phyloP scores from a whole-genome alignment of 2,888 invertebrate species.

The Elysia crispata region DNA sequence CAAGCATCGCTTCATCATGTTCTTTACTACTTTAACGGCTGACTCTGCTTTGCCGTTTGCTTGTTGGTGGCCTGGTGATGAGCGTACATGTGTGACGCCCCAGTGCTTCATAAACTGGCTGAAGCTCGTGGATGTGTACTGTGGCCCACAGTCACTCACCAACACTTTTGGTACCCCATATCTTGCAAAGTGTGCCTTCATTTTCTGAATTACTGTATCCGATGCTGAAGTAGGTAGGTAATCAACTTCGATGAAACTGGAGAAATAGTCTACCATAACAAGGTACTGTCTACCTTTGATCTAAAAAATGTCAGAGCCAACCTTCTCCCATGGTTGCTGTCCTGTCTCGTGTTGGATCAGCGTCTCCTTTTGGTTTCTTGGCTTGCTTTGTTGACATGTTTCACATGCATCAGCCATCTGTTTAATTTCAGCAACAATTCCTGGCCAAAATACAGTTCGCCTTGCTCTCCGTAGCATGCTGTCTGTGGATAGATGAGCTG shows the following conservation, averaged over 20 bases:
- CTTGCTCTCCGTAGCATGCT: slow-evolving; percentile 47
- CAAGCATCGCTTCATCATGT: not conserved
- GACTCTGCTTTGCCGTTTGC: slow-evolving; percentile 37
- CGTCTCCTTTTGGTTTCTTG: not conserved
- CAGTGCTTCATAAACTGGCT: slow-evolving; percentile 13
- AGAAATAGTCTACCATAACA: not conserved
- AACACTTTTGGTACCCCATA: slow-evolving; percentile 50
- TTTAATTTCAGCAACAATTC: slow-evolving; percentile 15
- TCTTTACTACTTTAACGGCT: slow-evolving; percentile 39
- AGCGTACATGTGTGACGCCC: slow-evolving; percentile 35
- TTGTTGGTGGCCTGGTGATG: slow-evolving; percentile 29
- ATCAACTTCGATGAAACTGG: slow-evolving; percentile 49
- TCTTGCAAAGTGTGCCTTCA: slow-evolving; percentile 51
- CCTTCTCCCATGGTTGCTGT: not conserved
- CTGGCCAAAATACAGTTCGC: slow-evolving; percentile 23
- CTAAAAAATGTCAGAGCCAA: not conserved
- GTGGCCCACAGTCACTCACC: slow-evolving; percentile 38
- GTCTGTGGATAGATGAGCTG: slow-evolving; percentile 47
- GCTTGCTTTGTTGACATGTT: slow-evolving; percentile 2
- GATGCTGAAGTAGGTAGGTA: slow-evolving; percentile 47
- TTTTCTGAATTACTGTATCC: slow-evolving; percentile 50
- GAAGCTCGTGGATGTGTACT: slow-evolving; percentile 40
- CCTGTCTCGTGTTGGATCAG: slow-evolving; percentile 20
- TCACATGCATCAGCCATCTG: slow-evolving; percentile 28
- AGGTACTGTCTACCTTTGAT: slow-evolving; percentile 49